phyloP scores from a whole-genome alignment of 2,888 invertebrate genomes.

The Linnaemya tessellans region DNA sequence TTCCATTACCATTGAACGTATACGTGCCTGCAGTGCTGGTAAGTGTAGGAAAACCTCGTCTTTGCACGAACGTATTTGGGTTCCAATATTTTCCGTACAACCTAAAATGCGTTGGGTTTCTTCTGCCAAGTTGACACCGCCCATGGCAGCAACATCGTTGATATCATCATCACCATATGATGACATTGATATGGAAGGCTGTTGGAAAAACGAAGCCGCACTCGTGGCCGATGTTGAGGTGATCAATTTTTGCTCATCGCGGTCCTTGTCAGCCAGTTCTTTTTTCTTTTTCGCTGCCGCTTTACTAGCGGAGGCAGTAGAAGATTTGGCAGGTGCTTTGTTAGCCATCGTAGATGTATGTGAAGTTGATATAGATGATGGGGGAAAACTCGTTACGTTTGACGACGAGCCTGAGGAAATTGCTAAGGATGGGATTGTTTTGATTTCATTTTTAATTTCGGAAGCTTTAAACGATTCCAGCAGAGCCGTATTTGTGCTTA shows the following conservation, averaged over 20 bases:
- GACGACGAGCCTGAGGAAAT: slow-evolving; percentile 30
- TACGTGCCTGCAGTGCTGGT: slow-evolving; percentile 89
- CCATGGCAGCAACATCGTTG: slow-evolving; percentile 99
- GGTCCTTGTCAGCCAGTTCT: slow-evolving; percentile 86
- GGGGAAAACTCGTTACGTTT: slow-evolving; percentile 46
- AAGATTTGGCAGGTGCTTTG: slow-evolving; percentile 80
- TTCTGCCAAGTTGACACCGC: slow-evolving; percentile 98
- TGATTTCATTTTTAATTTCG: slow-evolving; percentile 77
- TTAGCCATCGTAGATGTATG: slow-evolving; percentile 72
- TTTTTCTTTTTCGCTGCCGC: slow-evolving; percentile 90
- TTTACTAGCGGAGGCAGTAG: slow-evolving; percentile 83
- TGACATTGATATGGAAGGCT: slow-evolving; percentile 84
- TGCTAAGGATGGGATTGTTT: slow-evolving; percentile 68
- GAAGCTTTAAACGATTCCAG: slow-evolving; percentile 73
- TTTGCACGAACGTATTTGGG: slow-evolving; percentile 94
- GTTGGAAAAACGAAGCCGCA: slow-evolving; percentile 84
- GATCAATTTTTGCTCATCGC: slow-evolving; percentile 75
- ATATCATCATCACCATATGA: slow-evolving; percentile 95
- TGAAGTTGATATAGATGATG: slow-evolving; percentile 64
- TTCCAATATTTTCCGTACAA: slow-evolving; percentile 94
- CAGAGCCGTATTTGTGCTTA: slow-evolving; percentile 74
- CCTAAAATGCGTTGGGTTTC: slow-evolving; percentile 97
- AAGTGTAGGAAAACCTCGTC: slow-evolving; percentile 94
- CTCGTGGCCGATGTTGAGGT: slow-evolving; percentile 76
- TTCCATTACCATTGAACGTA: slow-evolving; percentile 89